Evolutionary conservation across 30 jellyfish, hydroid and myxozoan species (phyloP), one percentile per base, ranked within the genome.

Genomic region (Pelagia noctiluca): DNA sequence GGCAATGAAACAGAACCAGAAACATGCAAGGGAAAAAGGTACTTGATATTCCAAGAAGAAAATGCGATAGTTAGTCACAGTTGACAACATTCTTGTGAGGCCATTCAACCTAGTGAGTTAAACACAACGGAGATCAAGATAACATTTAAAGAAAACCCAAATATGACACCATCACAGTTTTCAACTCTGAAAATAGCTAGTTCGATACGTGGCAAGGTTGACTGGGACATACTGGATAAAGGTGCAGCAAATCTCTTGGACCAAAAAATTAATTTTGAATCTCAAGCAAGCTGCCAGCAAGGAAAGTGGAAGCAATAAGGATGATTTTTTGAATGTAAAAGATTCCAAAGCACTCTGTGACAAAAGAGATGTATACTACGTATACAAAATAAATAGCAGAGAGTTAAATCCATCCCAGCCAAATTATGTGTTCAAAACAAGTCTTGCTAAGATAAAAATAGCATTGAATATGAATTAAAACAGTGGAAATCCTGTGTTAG

Each of bases 271-370:
- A 50, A 1, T 50, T 50, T 23, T 28, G 19, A 50, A 50, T 28
- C 19, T 50, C 65, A 50, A 50, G 65, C 65, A 50, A 50, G 65
- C 65, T 0, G 65, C 65, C 65, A 50, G 3, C 65, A 50, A 50
- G 3, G 65, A 50, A 50, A 50, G 19, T 23, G 65, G 65, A 28
- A 50, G 65, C 3, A 50, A n/a, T n/a, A n/a, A n/a, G n/a, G n/a
- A n/a, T n/a, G n/a, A n/a, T n/a, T n/a, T n/a, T n/a, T n/a, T n/a
- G n/a, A n/a, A n/a, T n/a, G n/a, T n/a, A n/a, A n/a, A n/a, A n/a
- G n/a, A n/a, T n/a, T n/a, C n/a, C n/a, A 50, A 50, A 50, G 65
- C 65, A 50, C 65, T 18, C 23, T 50, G 65, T 50, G 65, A 50
- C 65, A 50, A 50, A 3, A 50, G 65, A 50, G 65, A 50, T 50